A percentile compares a stretch with the other conserved stretches of the same genome.
These are phyloP conservation scores for Chrysemys picta DNA, from an alignment of 2,113 vertebrate genomes.

Conservation along the genomic window DNA sequence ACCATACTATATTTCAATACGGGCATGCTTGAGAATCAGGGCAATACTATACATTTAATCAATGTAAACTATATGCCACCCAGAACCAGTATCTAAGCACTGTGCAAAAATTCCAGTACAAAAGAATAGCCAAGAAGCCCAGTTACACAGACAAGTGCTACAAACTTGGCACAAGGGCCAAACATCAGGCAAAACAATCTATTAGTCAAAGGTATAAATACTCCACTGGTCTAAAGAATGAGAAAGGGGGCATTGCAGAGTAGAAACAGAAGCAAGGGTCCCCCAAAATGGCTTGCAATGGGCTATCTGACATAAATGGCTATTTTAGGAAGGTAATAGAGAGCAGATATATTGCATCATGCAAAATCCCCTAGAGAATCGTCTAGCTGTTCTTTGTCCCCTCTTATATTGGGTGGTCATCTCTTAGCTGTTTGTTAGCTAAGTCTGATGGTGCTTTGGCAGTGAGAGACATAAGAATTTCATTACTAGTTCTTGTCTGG, in stretches of 20 bases:
- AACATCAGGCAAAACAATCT: not conserved
- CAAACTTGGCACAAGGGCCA: not conserved
- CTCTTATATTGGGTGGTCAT: constrained; percentile 26
- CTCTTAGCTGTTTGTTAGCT: constrained; percentile 21
- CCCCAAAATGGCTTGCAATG: not conserved
- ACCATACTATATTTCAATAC: not conserved
- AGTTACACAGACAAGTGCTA: not conserved
- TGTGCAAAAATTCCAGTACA: not conserved
- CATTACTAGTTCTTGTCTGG: constrained; percentile 43
- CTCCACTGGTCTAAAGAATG: not conserved
- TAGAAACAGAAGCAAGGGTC: not conserved
- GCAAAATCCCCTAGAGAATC: not conserved
- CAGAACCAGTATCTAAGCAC: not conserved
- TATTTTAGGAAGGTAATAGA: not conserved
- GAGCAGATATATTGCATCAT: not conserved
- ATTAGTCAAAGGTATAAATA: not conserved
- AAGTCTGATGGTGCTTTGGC: constrained; percentile 29
- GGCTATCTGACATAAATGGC: not conserved
- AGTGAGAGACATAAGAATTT: constrained; percentile 39
- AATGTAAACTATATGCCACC: too few relatives aligned
- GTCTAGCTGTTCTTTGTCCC: not conserved
- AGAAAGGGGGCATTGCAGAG: not conserved
- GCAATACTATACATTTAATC: too few relatives aligned
- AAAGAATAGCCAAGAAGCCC: not conserved
- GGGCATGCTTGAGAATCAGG: too few relatives aligned